Percentiles rank a stretch among this genome's conserved stretches.
Conservation (phyloP, 2,888 invertebrate species). For the Teleiodes luculella region DNA sequence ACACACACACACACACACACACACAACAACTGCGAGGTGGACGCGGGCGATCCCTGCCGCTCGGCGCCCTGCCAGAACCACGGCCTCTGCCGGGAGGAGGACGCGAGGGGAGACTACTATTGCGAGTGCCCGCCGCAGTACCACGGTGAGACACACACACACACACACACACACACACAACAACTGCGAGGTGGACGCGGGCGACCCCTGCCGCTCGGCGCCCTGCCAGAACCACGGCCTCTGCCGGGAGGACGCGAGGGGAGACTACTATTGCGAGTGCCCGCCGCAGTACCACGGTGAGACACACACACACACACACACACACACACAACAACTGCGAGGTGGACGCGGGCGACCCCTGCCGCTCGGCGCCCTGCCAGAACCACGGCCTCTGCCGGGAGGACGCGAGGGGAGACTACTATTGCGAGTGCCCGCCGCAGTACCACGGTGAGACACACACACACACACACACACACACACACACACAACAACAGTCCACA, state of each 20-base stretch:
- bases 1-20: no score
- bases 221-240: conserved; percentile 86
- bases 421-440: conserved; percentile 83
- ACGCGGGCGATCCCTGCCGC: conserved; percentile 85
- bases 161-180: conserved; percentile 65
- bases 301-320: neutral
- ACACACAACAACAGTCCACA: no score
- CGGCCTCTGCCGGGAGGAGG: conserved; percentile 83
- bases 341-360: conserved; percentile 87
- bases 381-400: conserved; percentile 85
- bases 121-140: conserved; percentile 85
- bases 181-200: conserved; percentile 91
- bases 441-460: conserved; percentile 75
- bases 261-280: conserved; percentile 86
- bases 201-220: conserved; percentile 82
- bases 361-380: conserved; percentile 82
- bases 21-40: conserved; percentile 93
- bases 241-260: conserved; percentile 84
- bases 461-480: no score
- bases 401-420: conserved; percentile 84
- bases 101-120: conserved; percentile 84
- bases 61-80: conserved; percentile 85
- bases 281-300: conserved; percentile 81
- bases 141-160: conserved; percentile 65
- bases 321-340: conserved; percentile 93